phyloP scores from a whole-genome alignment of 1,140 invertebrate species.

The Hypothenemus hampei region DNA sequence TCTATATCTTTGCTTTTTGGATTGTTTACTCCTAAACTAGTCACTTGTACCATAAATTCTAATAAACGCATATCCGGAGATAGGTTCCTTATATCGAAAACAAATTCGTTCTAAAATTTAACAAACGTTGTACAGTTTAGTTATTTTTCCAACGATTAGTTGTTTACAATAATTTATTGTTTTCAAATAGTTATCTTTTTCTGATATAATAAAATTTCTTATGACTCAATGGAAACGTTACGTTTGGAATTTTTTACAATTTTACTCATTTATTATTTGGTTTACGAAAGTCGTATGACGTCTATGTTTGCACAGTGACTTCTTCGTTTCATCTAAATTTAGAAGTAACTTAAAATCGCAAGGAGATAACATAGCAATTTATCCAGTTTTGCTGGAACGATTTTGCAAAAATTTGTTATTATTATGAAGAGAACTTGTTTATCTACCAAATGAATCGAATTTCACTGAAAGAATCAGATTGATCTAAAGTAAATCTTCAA shows the following conservation, averaged over 20 bases:
- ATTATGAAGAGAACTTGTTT: too few relatives aligned
- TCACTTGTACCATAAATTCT: constrained; percentile 5
- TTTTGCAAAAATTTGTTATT: too few relatives aligned
- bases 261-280: neutral
- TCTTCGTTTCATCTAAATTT: too few relatives aligned
- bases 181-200: neutral
- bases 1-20: neutral
- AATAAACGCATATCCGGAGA: constrained; percentile 6
- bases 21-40: constrained; percentile 15
- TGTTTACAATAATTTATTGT: neutral
- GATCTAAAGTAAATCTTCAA: too few relatives aligned
- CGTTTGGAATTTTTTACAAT: neutral
- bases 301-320: too few relatives aligned
- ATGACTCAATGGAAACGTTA: neutral
- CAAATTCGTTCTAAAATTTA: constrained; percentile 14
- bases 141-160: neutral
- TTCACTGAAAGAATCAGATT: too few relatives aligned
- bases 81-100: constrained; percentile 15
- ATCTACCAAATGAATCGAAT: too few relatives aligned
- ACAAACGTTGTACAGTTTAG: constrained; percentile 1
- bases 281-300: too few relatives aligned
- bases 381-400: too few relatives aligned
- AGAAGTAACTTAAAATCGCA: too few relatives aligned
- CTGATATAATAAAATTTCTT: neutral
- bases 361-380: too few relatives aligned